A percentile compares a stretch with the other conserved stretches of the same genome.
These are phyloP conservation scores for Calonectris borealis DNA, from an alignment of 2,113 vertebrate genomes.

Conservation along the genomic window DNA sequence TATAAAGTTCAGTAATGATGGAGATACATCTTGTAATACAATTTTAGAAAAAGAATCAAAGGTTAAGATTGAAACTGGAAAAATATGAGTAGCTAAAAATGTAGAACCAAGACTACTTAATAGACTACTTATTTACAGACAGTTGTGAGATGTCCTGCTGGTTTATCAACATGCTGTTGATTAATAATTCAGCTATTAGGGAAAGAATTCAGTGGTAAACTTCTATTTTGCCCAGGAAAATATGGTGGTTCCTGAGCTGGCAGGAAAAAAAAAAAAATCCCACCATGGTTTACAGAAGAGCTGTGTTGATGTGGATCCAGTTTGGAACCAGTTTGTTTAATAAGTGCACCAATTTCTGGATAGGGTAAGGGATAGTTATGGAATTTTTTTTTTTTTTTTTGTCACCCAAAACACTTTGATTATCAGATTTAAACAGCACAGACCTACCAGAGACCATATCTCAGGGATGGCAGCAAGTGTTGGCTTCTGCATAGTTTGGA, in stretches of 20 bases:
- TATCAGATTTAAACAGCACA: background rate
- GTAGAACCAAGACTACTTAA: background rate
- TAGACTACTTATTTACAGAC: background rate
- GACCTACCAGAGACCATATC: background rate
- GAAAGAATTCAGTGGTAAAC: background rate
- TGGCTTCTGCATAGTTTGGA: background rate
- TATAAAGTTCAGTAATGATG: background rate
- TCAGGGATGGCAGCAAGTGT: background rate
- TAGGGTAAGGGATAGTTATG: background rate
- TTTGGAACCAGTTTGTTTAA: background rate
- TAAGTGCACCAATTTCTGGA: background rate
- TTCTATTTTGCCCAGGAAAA: background rate
- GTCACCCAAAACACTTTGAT: background rate
- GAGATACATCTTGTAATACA: background rate
- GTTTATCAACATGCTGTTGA: background rate
- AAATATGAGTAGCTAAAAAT: background rate
- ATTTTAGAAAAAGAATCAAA: background rate
- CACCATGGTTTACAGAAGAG: background rate
- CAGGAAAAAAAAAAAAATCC: background rate
- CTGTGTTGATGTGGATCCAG: background rate
- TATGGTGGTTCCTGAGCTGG: background rate
- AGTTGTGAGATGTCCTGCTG: background rate
- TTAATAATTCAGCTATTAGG: background rate
- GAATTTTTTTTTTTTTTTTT: background rate
- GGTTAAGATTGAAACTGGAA: background rate